Evolutionary conservation across 1,140 invertebrate genomes (phyloP).

Genomic region (Panagrolaimus sp.): DNA sequence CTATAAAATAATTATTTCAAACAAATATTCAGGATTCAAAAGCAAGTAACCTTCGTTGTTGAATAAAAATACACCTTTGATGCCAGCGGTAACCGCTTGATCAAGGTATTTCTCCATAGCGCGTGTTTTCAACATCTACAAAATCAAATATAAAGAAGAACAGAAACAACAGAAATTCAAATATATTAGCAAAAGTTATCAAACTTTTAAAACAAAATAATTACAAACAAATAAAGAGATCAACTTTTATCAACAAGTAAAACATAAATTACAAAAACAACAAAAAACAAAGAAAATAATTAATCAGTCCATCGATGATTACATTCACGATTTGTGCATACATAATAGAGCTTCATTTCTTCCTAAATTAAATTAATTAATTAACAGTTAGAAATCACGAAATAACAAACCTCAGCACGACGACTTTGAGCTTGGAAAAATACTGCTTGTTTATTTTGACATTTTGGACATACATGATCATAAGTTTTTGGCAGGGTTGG

Average conservation of each 20-base stretch:
- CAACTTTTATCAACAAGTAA: conserved; percentile 8
- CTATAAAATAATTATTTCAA: conserved; percentile 16
- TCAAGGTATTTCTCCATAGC: conserved; percentile 35
- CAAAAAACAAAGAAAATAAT: conserved; percentile 4
- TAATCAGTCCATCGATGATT: conserved; percentile 95
- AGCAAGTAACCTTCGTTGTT: conserved; percentile 36
- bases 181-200: background rate
- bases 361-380: conserved; percentile 65
- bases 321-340: conserved; percentile 87
- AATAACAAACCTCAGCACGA: conserved; percentile 72
- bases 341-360: conserved; percentile 98
- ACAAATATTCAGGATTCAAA: conserved; percentile 23
- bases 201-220: background rate
- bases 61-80: conserved; percentile 41
- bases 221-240: background rate
- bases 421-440: conserved; percentile 89
- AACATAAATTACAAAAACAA: background rate
- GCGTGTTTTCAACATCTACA: conserved; percentile 42
- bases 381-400: conserved; percentile 4
- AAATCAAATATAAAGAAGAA: background rate
- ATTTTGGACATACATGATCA: conserved; percentile 95
- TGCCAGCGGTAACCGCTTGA: conserved; percentile 27
- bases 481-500: conserved; percentile 94
- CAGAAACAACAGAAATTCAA: too few relatives aligned
- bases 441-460: conserved; percentile 82